Conservation (phyloP, 2,797 vertebrate genomes). For the Myotis myotis region DNA sequence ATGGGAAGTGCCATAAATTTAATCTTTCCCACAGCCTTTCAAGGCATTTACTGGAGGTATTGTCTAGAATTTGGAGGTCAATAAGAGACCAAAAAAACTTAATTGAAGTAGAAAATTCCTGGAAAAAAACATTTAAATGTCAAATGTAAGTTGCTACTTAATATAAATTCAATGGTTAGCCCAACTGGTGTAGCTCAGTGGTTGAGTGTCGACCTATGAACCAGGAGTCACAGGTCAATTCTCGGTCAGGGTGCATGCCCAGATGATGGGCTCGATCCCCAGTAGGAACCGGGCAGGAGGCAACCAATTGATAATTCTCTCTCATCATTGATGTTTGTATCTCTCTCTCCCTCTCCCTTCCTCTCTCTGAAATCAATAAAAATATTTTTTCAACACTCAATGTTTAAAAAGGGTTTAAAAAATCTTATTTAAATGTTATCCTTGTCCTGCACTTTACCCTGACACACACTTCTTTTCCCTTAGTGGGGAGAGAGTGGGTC, state of each 20-base stretch:
- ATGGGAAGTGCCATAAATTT: background rate
- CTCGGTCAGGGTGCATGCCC: too few relatives aligned
- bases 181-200: too few relatives aligned
- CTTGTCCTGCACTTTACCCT: background rate
- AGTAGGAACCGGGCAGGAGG: too few relatives aligned
- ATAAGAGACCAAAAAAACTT: background rate
- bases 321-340: too few relatives aligned
- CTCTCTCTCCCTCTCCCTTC: too few relatives aligned
- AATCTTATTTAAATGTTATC: background rate
- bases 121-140: background rate
- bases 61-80: background rate
- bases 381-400: too few relatives aligned
- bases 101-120: background rate
- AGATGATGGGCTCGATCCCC: too few relatives aligned
- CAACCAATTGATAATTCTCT: too few relatives aligned
- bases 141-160: background rate
- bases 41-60: background rate
- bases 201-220: too few relatives aligned
- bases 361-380: too few relatives aligned
- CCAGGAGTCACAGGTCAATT: too few relatives aligned
- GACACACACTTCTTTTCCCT: background rate
- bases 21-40: slow-evolving; percentile 10
- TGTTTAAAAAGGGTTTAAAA: background rate
- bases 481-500: background rate
- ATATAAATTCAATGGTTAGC: background rate